A percentile compares a stretch with the other conserved stretches of the same genome.
These are phyloP conservation scores for Xestia rhomboidea DNA, from an alignment of 2,888 invertebrate species.

Conservation along the genomic window DNA sequence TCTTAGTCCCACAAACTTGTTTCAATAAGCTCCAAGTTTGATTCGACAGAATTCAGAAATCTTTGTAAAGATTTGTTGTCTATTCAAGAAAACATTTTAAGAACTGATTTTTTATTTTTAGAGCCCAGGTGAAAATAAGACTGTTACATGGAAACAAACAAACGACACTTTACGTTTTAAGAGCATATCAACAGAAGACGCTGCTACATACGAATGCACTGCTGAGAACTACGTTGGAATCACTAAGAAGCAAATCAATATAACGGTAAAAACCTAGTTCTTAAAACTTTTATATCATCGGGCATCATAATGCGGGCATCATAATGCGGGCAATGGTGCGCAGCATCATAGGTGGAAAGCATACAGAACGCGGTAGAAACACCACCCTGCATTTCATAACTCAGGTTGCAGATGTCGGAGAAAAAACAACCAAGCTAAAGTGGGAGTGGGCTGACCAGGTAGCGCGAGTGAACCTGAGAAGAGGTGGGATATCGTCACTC, in stretches of 20 bases:
- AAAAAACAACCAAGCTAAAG: too few species aligned
- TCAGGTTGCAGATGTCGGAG: too few species aligned
- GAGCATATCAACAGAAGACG: conserved; percentile 73
- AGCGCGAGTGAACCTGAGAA: too few species aligned
- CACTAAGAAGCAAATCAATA: conserved; percentile 68
- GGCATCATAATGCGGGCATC: neutral
- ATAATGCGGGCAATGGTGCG: too few species aligned
- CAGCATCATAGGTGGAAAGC: too few species aligned
- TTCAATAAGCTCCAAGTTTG: neutral
- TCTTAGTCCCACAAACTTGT: neutral
- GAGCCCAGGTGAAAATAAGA: conserved; percentile 48
- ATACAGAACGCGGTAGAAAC: too few species aligned
- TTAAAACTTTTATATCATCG: neutral
- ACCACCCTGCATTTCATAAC: too few species aligned
- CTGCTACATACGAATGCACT: conserved; percentile 81
- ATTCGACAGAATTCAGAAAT: neutral
- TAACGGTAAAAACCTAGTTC: conserved; percentile 70
- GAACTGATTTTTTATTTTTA: conserved; percentile 14
- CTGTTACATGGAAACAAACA: conserved; percentile 70
- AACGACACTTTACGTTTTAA: conserved; percentile 77
- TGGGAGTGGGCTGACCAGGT: too few species aligned
- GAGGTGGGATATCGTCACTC: too few species aligned
- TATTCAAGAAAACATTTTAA: neutral
- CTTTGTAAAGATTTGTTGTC: neutral
- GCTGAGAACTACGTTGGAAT: conserved; percentile 79